phyloP scores from a whole-genome alignment of 2,888 invertebrate species.

The Pemphredon lugubris region DNA sequence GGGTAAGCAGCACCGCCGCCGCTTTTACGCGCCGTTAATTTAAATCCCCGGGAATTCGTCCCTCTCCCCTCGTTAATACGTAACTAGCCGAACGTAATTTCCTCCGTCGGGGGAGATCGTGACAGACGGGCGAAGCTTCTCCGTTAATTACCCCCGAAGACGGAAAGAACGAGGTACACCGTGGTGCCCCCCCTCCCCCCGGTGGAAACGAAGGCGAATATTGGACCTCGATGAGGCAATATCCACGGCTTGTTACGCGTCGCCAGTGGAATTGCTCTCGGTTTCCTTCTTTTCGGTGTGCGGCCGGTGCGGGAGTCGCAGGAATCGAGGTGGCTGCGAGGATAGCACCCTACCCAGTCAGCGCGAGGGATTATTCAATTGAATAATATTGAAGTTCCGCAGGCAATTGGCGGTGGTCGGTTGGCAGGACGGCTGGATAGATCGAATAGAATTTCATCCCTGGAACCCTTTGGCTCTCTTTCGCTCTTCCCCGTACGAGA shows the following conservation, averaged over 20 bases:
- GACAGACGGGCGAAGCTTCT: conserved; percentile 11
- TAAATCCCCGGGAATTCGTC: conserved; percentile 8
- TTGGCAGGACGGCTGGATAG: conserved; percentile 21
- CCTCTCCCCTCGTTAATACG: conserved; percentile 22
- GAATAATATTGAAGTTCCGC: conserved; percentile 66
- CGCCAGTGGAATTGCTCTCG: conserved; percentile 29
- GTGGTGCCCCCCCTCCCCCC: too few species aligned
- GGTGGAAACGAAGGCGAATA: conserved; percentile 3
- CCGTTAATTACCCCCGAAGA: conserved; percentile 39
- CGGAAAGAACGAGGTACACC: background rate
- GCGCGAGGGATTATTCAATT: conserved; percentile 64
- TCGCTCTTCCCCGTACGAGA: conserved; percentile 21
- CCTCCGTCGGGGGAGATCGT: conserved; percentile 4
- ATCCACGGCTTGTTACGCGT: conserved; percentile 38
- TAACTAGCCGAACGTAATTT: conserved; percentile 37
- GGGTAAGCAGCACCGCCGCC: conserved; percentile 10
- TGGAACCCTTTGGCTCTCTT: background rate
- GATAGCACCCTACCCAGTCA: conserved; percentile 24
- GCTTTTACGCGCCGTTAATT: conserved; percentile 22
- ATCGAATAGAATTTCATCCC: conserved; percentile 32
- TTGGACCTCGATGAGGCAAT: conserved; percentile 39
- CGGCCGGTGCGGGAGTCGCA: background rate
- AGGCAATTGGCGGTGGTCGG: conserved; percentile 34
- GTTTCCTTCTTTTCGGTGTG: conserved; percentile 16
- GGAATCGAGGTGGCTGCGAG: background rate